These are phyloP conservation scores for Rhagoletis zephyria DNA, from an alignment of 1,140 invertebrate genomes.

Conservation along the genomic window DNA sequence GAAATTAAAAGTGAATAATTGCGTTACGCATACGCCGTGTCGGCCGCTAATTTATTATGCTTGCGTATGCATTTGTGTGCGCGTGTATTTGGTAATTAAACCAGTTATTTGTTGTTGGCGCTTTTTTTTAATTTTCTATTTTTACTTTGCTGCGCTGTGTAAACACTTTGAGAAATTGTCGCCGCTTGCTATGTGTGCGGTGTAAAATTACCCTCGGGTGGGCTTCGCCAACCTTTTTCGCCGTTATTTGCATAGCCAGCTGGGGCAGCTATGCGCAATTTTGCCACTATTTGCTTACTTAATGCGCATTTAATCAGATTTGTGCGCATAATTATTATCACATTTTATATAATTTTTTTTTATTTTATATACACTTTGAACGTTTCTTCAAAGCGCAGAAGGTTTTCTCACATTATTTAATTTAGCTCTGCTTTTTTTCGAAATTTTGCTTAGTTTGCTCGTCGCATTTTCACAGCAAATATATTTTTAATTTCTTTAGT, in stretches of 20 bases:
- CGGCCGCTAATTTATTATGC: constrained; percentile 4
- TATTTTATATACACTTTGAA: not conserved
- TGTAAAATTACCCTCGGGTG: not conserved
- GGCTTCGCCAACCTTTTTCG: not conserved
- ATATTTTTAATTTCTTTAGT: not conserved
- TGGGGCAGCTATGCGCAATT: not conserved
- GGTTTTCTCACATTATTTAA: not conserved
- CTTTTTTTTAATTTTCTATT: not conserved
- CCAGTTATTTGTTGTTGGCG: not conserved
- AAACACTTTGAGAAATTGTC: not conserved
- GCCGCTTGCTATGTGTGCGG: not conserved
- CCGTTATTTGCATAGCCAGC: not conserved
- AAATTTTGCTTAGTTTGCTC: not conserved
- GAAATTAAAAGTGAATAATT: constrained; percentile 45
- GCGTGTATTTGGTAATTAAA: constrained; percentile 12
- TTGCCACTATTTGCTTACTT: constrained; percentile 25
- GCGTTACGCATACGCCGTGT: constrained; percentile 10
- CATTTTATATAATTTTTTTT: not conserved
- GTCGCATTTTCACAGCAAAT: not conserved
- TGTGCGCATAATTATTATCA: constrained; percentile 35
- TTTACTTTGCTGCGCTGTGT: not conserved
- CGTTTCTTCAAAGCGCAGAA: not conserved
- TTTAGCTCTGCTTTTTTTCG: not conserved
- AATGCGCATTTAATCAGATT: constrained; percentile 45
- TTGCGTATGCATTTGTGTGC: not conserved